Evolutionary conservation across 2,888 invertebrate genomes (phyloP), one percentile per base, ranked within the genome.

Genomic region (Minunthozetes semirufus): DNA sequence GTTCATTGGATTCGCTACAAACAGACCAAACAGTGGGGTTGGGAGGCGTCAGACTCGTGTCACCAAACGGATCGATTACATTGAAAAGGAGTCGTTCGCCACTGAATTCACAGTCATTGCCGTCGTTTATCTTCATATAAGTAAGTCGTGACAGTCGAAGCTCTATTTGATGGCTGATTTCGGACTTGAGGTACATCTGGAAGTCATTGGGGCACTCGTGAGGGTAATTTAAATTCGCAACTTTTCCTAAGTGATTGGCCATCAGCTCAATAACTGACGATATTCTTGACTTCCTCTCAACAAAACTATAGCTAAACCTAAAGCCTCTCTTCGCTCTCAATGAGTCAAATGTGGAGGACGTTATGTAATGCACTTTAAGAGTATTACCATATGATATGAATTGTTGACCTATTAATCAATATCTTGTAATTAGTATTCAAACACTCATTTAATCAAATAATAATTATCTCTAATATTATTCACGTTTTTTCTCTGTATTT

Each of bases 221-320:
- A 0, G 88, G 88, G 81, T 86, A 87, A 82, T 88, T 88, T 63
- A 88, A 81, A 80, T 87, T 87, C 68, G 85, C 82, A 27, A 88
- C 80, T 19, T 81, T 79, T 5, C 88, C 88, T 19, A 82, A 82
- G 2, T 74, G 82, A 72, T 82, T 82, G 78, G 84, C 85, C 53
- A 80, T 81, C 73, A 87, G 80, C 71, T 82, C 81, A 68, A 87
- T 13, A 19, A 76, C 46, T n/a, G 72, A 71, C 3, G 25, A 25
- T 25, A 75, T 19, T 15, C 29, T 53, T 29, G 53, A 11, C 6
- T 15, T 13, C 2, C 22, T 48, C 8, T 70, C 27, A 2, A 75
- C 38, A 25, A 59, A 33, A n/a, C 70, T 59, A 56, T 75, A 71
- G 27, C 56, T 71, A 48, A 75, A 71, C 42, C 56, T 70, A 46